Evolutionary conservation across 2,113 vertebrate species (phyloP).

Genomic region (Ictidomys tridecemlineatus): DNA sequence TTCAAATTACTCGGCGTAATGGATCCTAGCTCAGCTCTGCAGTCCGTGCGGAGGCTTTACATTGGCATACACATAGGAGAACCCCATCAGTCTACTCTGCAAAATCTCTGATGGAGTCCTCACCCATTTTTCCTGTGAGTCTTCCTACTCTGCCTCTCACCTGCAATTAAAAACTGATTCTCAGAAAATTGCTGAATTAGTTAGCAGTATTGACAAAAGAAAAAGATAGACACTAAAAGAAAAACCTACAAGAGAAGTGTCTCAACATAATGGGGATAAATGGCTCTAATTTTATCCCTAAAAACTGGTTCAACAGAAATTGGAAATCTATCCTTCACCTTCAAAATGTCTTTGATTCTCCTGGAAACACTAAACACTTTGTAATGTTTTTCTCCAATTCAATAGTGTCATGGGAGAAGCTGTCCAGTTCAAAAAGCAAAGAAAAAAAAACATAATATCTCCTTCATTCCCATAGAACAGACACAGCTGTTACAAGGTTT

Average conservation of each 20-base stretch:
- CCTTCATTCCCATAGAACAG: neutral
- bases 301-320: conserved; percentile 55
- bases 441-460: neutral
- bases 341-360: conserved; percentile 48
- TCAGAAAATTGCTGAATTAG: conserved; percentile 31
- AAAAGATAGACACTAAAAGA: conserved; percentile 17
- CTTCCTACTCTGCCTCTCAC: neutral
- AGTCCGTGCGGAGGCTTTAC: neutral
- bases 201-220: conserved; percentile 37
- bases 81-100: neutral
- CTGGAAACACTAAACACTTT: conserved; percentile 2
- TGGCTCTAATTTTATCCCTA: conserved; percentile 46
- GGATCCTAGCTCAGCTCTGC: neutral
- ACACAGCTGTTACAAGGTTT: neutral
- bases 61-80: neutral
- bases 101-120: neutral
- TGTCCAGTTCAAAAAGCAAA: neutral
- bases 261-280: conserved; percentile 40
- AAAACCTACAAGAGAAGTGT: neutral
- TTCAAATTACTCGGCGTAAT: neutral
- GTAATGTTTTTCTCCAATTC: neutral
- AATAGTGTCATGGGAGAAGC: neutral
- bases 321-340: conserved; percentile 45
- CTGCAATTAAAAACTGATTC: conserved; percentile 56
- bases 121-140: neutral